Evolutionary conservation across 1,140 invertebrate species (phyloP).

Genomic region (Drosophila hydei): DNA sequence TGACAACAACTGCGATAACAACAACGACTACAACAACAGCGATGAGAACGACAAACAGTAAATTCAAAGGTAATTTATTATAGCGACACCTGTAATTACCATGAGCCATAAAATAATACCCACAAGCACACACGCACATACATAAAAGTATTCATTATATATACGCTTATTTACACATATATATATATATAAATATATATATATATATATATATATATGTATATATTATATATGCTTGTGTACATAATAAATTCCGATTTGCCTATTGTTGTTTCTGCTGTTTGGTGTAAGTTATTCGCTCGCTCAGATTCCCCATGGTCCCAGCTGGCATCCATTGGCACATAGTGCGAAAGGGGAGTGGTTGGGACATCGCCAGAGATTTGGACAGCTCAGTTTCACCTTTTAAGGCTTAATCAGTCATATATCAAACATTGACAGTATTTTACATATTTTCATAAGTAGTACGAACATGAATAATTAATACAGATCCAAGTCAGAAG

Average conservation of each 20-base stretch:
- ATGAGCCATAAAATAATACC: constrained; percentile 77
- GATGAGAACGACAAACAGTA: constrained; percentile 76
- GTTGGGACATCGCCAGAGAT: constrained; percentile 13
- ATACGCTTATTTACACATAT: neutral
- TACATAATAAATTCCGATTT: constrained; percentile 8
- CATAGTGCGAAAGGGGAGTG: neutral
- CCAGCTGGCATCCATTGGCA: constrained; percentile 5
- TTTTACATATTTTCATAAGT: neutral
- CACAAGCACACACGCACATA: constrained; percentile 39
- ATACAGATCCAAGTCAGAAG: neutral
- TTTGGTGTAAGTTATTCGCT: neutral
- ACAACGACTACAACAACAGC: constrained; percentile 43
- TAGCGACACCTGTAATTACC: constrained; percentile 82
- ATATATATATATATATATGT: constrained; percentile 5
- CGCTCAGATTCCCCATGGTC: neutral
- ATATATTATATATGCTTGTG: constrained; percentile 6
- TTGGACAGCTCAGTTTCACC: constrained; percentile 32
- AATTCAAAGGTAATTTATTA: constrained; percentile 83
- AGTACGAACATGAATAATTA: constrained; percentile 17
- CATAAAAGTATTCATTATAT: neutral
- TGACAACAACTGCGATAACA: constrained; percentile 34
- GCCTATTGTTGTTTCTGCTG: constrained; percentile 17
- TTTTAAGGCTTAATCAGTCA: constrained; percentile 26
- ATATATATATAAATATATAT: neutral
- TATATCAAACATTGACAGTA: constrained; percentile 18